These are phyloP conservation scores for Danio tinwini DNA, from an alignment of 2,797 vertebrate species.

Conservation along the genomic window DNA sequence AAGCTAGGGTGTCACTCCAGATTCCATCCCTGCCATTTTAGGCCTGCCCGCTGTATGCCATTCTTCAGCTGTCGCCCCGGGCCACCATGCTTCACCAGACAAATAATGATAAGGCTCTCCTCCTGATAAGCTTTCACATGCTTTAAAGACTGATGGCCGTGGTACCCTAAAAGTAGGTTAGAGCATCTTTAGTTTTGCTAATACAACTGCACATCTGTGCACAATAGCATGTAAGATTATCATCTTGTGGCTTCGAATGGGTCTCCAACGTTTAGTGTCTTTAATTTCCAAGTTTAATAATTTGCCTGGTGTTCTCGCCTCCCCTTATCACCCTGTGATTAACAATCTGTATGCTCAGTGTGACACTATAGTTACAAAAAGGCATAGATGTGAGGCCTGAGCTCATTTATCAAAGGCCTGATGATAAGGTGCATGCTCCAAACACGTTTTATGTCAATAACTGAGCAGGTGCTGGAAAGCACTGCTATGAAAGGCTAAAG, in stretches of 20 bases:
- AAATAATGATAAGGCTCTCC: conserved; percentile 43
- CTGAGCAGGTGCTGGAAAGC: conserved; percentile 78
- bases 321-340: conserved; percentile 64
- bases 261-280: conserved; percentile 8
- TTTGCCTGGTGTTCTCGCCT: conserved; percentile 74
- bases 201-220: background rate
- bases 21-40: conserved; percentile 50
- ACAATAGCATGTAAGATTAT: background rate
- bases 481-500: conserved; percentile 47
- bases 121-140: conserved; percentile 43
- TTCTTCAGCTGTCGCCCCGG: conserved; percentile 41
- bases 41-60: conserved; percentile 47
- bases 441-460: conserved; percentile 83
- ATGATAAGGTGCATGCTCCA: conserved; percentile 78
- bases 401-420: conserved; percentile 81
- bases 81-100: conserved; percentile 47
- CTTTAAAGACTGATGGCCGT: conserved; percentile 17
- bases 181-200: background rate
- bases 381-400: conserved; percentile 70
- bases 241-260: background rate
- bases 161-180: background rate
- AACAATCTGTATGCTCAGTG: conserved; percentile 78
- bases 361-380: conserved; percentile 59
- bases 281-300: conserved; percentile 75
- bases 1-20: conserved; percentile 43